A percentile compares a stretch with the other conserved stretches of the same genome.
phyloP scores from a whole-genome alignment of 2,797 vertebrate species.

The Gephyroberyx darwinii region DNA sequence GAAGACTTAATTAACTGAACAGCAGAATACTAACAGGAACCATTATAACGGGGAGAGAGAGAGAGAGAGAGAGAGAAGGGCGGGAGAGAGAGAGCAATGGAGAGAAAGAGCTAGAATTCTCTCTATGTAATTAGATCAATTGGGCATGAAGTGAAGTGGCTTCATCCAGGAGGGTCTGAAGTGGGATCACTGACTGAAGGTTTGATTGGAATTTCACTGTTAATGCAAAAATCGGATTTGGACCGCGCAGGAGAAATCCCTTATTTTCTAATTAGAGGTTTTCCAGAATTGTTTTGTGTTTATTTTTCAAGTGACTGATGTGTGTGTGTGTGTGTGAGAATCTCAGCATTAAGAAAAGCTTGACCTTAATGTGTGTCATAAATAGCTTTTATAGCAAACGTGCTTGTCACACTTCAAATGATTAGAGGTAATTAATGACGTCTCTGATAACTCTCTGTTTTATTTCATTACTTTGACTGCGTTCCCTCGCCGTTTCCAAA shows the following conservation, averaged over 20 bases:
- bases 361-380: slow-evolving; percentile 77
- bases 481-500: slow-evolving; percentile 58
- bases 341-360: slow-evolving; percentile 73
- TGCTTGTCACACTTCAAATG: slow-evolving; percentile 78
- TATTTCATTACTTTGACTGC: slow-evolving; percentile 75
- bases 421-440: slow-evolving; percentile 82
- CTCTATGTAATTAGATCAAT: slow-evolving; percentile 86
- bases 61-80: slow-evolving; percentile 63
- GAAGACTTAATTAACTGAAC: slow-evolving; percentile 83
- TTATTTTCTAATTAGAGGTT: slow-evolving; percentile 80
- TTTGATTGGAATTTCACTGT: slow-evolving; percentile 83
- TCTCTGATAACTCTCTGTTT: slow-evolving; percentile 82
- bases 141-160: slow-evolving; percentile 84
- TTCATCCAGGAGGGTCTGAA: slow-evolving; percentile 77
- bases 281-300: slow-evolving; percentile 65
- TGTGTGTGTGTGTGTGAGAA: slow-evolving; percentile 38
- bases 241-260: slow-evolving; percentile 67
- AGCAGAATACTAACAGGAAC: slow-evolving; percentile 72
- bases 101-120: slow-evolving; percentile 57
- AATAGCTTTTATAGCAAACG: slow-evolving; percentile 85
- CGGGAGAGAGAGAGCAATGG: slow-evolving; percentile 61
- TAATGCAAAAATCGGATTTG: slow-evolving; percentile 71
- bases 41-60: slow-evolving; percentile 67
- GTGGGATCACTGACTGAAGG: slow-evolving; percentile 74
- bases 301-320: slow-evolving; percentile 61